Percentiles rank a stretch among this genome's conserved stretches.
Conservation (phyloP, 2,888 invertebrate genomes). For the Glomeris marginata region DNA sequence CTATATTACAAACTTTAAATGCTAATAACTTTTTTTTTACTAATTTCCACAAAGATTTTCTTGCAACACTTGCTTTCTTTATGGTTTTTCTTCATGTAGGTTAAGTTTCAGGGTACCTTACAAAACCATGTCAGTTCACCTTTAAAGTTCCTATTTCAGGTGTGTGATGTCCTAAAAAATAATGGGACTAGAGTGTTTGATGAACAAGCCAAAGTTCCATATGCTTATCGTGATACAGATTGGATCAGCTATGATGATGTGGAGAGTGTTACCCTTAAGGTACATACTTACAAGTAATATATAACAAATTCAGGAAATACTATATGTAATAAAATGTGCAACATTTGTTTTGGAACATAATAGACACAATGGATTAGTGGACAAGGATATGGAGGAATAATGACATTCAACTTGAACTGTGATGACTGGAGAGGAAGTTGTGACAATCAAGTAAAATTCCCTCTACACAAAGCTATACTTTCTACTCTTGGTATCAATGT, state of each 20-base stretch:
- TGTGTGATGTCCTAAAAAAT: constrained; percentile 16
- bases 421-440: constrained; percentile 1
- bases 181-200: constrained; percentile 20
- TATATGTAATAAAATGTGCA: too few relatives aligned
- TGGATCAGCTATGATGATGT: constrained; percentile 23
- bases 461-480: neutral
- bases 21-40: too few relatives aligned
- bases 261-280: constrained; percentile 18
- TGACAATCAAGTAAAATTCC: neutral
- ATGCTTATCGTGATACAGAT: constrained; percentile 19
- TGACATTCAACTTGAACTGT: constrained; percentile 5
- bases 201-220: constrained; percentile 22
- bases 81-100: too few relatives aligned
- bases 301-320: too few relatives aligned
- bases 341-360: too few relatives aligned
- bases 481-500: too few relatives aligned
- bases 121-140: too few relatives aligned
- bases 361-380: constrained; percentile 7
- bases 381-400: constrained; percentile 2
- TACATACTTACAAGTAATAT: constrained; percentile 8
- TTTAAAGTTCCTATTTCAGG: constrained; percentile 11
- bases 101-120: too few relatives aligned
- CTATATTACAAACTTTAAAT: too few relatives aligned
- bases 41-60: too few relatives aligned
- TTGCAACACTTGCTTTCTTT: too few relatives aligned